Conservation (phyloP, 2,113 vertebrate species). For the Cyphomyrus plagiostoma region DNA sequence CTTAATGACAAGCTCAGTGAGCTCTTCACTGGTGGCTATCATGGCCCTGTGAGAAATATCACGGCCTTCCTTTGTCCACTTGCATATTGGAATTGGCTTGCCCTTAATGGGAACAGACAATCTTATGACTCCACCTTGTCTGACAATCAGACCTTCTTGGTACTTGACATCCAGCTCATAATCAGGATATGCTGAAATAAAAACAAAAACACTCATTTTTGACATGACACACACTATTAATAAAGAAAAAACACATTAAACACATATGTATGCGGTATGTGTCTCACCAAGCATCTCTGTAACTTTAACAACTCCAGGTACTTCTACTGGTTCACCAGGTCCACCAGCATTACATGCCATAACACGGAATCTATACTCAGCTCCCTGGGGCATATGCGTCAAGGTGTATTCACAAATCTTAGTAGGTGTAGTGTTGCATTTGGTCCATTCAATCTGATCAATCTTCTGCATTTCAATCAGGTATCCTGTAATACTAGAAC, state of each 20-base stretch:
- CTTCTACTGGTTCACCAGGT: constrained; percentile 86
- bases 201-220: neutral
- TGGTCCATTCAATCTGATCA: constrained; percentile 96
- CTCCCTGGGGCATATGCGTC: constrained; percentile 93
- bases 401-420: constrained; percentile 97
- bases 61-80: constrained; percentile 98
- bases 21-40: constrained; percentile 86
- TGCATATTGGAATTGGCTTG: constrained; percentile 88
- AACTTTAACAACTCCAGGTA: constrained; percentile 91
- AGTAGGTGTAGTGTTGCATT: constrained; percentile 94
- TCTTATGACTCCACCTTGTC: constrained; percentile 88
- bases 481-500: constrained; percentile 85
- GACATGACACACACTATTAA: neutral
- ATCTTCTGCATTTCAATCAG: constrained; percentile 98
- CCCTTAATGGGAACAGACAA: constrained; percentile 92
- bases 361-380: constrained; percentile 93
- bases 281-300: constrained; percentile 95
- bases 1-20: constrained; percentile 96
- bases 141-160: constrained; percentile 84
- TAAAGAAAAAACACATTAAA: neutral
- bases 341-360: constrained; percentile 91
- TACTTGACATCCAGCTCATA: constrained; percentile 84
- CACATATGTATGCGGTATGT: neutral
- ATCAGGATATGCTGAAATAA: constrained; percentile 82
- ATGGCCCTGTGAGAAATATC: constrained; percentile 89